A percentile compares a stretch with the other conserved stretches of the same genome.
These are phyloP conservation scores for Gibbula magus DNA, from an alignment of 2,888 invertebrate species.

Conservation along the genomic window DNA sequence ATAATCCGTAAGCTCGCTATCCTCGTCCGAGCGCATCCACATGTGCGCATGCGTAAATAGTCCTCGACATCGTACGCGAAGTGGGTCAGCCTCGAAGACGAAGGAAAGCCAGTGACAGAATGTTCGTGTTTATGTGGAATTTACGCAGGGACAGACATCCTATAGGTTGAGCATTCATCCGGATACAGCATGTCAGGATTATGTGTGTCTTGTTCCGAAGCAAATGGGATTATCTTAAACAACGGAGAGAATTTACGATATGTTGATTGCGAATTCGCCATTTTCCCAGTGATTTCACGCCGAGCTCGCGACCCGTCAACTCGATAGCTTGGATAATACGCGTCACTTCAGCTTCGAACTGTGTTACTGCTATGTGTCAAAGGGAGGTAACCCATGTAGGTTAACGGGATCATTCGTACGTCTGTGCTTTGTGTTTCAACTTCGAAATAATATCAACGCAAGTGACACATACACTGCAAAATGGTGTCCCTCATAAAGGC, in stretches of 20 bases:
- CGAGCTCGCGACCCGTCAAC: background rate
- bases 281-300: background rate
- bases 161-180: background rate
- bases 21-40: background rate
- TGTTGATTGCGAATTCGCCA: constrained; percentile 21
- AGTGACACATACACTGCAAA: background rate
- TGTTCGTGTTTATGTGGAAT: background rate
- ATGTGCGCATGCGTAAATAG: constrained; percentile 16
- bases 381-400: background rate
- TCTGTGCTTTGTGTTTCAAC: background rate
- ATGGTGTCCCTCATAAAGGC: constrained; percentile 6
- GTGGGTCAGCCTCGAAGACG: background rate
- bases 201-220: background rate
- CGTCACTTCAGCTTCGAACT: background rate
- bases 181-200: background rate
- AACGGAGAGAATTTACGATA: background rate
- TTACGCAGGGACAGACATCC: background rate
- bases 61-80: constrained; percentile 13
- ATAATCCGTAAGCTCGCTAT: background rate
- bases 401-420: background rate
- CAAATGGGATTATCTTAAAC: background rate
- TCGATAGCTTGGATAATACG: background rate
- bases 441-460: background rate
- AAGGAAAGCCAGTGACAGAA: background rate
- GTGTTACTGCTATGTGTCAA: background rate